Evolutionary conservation across 2,113 vertebrate species (phyloP), one percentile per base, ranked within the genome.

Genomic region (Alethe diademata): DNA sequence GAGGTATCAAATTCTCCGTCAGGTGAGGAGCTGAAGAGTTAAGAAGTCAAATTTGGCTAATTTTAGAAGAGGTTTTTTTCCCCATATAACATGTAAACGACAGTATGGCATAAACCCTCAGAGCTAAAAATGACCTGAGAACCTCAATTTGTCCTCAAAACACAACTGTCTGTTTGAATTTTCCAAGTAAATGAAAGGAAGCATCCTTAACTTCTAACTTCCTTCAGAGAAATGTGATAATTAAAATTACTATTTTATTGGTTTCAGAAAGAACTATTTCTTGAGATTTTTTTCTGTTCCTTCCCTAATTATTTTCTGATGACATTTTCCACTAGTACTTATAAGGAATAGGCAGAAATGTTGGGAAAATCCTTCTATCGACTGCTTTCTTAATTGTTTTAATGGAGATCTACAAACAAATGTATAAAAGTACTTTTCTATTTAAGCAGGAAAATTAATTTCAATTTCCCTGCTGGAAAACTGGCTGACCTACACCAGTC

Each of bases 1-100:
- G 43, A 71, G 15, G 6, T 25, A 23, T 38, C 54, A 66, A 18
- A 45, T 58, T 67, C 35, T 66, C 16, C 5, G 1, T 16, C 16
- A 76, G 19, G 43, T n/a, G n/a, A 36, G 70, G 12, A 70, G 14
- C 8, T 73, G 35, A 71, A 53, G 3, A 73, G 7, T 36, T 53
- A 78, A 29, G 35, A 85, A 70, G 19, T 57, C 35, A 86, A 29
- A 22, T 57, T 50, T n/a, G 2, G 6, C 15, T 40, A 18, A 25
- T 75, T 76, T 62, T 48, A 67, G 58, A 71, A 40, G 8, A 33
- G 28, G 5, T 60, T 57, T 51, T 71, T 66, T 48, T 36, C 6
- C 11, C 26, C 17, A 6, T 24, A 28, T 1, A 1, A 51, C 6
- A 3, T 33, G 19, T 54, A 31, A 83, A 5, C 1, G 1, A 19